These are phyloP conservation scores for Cataglyphis hispanica DNA, from an alignment of 1,140 invertebrate genomes.

Conservation along the genomic window DNA sequence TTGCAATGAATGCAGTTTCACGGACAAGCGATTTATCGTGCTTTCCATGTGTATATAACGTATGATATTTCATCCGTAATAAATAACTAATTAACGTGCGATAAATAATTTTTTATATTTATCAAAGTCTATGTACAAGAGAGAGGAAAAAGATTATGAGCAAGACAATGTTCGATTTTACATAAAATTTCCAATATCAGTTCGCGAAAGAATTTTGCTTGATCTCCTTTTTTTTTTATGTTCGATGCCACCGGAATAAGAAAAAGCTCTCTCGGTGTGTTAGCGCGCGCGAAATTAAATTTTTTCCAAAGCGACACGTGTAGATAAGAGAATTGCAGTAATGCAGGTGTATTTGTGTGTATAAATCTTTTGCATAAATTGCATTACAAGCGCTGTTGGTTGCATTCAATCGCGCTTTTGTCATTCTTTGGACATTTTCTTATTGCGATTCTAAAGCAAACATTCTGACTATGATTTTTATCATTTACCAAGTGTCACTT, in stretches of 20 bases:
- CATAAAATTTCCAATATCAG: slow-evolving; percentile 40
- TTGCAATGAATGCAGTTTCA: not conserved
- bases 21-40: slow-evolving; percentile 8
- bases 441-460: slow-evolving; percentile 33
- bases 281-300: slow-evolving; percentile 36
- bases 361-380: slow-evolving; percentile 48
- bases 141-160: slow-evolving; percentile 6
- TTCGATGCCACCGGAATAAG: not conserved
- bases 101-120: slow-evolving; percentile 9
- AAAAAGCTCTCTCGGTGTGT: slow-evolving; percentile 15
- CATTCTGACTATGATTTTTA: not conserved
- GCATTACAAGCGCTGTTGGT: not conserved
- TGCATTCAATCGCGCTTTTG: slow-evolving; percentile 4
- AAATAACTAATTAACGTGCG: not conserved
- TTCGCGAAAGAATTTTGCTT: slow-evolving; percentile 19
- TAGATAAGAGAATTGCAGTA: slow-evolving; percentile 40
- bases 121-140: not conserved
- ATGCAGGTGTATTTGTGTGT: not conserved
- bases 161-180: slow-evolving; percentile 8
- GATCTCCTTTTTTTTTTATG: slow-evolving; percentile 19
- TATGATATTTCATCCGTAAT: not conserved
- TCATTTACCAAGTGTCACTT: not conserved
- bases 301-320: slow-evolving; percentile 13
- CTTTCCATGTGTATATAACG: not conserved
- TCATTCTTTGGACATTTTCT: slow-evolving; percentile 6